phyloP scores from a whole-genome alignment of 2,797 vertebrate genomes.

The Cossypha polioptera region DNA sequence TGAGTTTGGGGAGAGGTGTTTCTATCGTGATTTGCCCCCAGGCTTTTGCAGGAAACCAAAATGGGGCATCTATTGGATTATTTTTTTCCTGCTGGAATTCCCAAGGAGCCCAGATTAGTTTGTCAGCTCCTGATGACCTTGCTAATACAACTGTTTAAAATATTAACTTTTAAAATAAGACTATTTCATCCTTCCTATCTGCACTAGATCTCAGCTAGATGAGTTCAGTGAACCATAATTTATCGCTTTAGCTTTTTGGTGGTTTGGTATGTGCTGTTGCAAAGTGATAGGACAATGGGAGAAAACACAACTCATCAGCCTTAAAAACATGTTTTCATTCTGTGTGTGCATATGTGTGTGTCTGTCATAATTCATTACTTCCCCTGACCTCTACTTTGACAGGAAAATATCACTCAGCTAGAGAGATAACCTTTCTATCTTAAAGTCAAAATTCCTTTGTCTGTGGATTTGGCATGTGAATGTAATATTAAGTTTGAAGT shows the following conservation, averaged over 20 bases:
- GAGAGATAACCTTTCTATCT: constrained; percentile 12
- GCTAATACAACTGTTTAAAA: not conserved
- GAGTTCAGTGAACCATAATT: not conserved
- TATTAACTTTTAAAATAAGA: not conserved
- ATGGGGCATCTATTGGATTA: not conserved
- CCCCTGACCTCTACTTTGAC: not conserved
- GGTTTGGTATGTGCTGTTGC: not conserved
- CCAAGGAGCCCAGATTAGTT: not conserved
- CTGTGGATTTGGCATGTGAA: not conserved
- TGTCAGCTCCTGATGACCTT: not conserved
- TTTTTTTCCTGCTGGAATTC: not conserved
- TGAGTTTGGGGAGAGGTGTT: not conserved
- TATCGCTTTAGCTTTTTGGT: not conserved
- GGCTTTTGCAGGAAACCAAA: not conserved
- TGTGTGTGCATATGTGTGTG: not conserved
- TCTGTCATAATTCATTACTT: constrained; percentile 44
- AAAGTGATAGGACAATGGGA: not conserved
- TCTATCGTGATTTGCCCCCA: not conserved
- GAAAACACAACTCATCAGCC: not conserved
- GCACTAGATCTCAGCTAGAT: not conserved
- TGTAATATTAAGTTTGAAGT: not conserved
- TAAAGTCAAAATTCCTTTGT: constrained; percentile 30
- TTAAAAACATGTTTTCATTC: constrained; percentile 12
- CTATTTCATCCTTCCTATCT: not conserved
- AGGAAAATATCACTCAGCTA: not conserved